Conservation (phyloP, 2,113 vertebrate genomes). For the Lepus americanus region DNA sequence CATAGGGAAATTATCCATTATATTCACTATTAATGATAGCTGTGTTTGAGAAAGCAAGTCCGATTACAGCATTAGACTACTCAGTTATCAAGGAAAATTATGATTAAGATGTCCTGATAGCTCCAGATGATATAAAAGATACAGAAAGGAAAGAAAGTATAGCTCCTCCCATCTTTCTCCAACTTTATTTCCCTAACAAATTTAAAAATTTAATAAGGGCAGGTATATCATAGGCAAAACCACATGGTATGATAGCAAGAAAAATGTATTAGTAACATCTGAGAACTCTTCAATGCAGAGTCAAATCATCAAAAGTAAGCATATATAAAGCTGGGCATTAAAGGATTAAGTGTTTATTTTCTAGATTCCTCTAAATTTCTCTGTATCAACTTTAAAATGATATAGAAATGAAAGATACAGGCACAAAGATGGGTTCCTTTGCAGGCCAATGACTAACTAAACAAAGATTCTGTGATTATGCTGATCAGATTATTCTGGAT, state of each 20-base stretch:
- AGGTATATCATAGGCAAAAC: not conserved
- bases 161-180: not conserved
- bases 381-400: conserved; percentile 40
- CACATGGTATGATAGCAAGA: not conserved
- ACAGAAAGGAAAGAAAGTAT: not conserved
- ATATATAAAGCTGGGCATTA: not conserved
- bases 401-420: conserved; percentile 54
- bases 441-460: conserved; percentile 10
- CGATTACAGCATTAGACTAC: not conserved
- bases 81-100: not conserved
- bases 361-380: not conserved
- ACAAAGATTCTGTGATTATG: conserved; percentile 67
- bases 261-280: conserved; percentile 10
- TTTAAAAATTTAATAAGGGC: not conserved
- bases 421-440: not conserved
- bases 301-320: not conserved
- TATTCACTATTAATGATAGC: not conserved
- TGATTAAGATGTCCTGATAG: not conserved
- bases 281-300: not conserved
- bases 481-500: conserved; percentile 60
- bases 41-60: conserved; percentile 17
- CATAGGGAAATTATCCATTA: not conserved
- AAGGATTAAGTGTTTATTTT: conserved; percentile 16
- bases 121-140: not conserved
- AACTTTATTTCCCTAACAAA: not conserved